Evolutionary conservation across 2,113 vertebrate species (phyloP).

Genomic region (Carassius gibelio): DNA sequence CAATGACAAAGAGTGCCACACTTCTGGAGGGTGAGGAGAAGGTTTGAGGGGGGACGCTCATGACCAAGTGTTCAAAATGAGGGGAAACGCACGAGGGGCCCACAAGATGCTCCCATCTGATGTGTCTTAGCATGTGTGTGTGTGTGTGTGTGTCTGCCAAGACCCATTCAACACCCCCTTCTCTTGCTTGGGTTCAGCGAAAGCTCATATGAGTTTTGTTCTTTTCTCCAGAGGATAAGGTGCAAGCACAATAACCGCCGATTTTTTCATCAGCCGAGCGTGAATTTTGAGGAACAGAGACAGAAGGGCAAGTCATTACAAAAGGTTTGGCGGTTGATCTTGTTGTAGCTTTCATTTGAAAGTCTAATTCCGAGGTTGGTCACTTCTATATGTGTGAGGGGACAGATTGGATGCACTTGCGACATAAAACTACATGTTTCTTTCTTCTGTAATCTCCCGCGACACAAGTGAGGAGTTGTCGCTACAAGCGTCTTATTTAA

Average conservation of each 20-base stretch:
- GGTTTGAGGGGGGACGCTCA: conserved; percentile 53
- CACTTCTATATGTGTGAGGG: conserved; percentile 47
- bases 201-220: conserved; percentile 58
- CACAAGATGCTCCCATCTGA: conserved; percentile 69
- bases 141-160: conserved; percentile 27
- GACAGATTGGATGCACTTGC: conserved; percentile 50
- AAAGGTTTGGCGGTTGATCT: conserved; percentile 82
- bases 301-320: conserved; percentile 75
- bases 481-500: conserved; percentile 62
- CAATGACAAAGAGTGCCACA: conserved; percentile 98
- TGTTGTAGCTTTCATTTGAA: conserved; percentile 83
- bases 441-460: background rate
- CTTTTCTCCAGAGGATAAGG: conserved; percentile 71
- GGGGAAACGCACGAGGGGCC: conserved; percentile 29
- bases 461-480: conserved; percentile 19
- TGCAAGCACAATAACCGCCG: conserved; percentile 72
- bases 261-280: conserved; percentile 63
- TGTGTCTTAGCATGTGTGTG: conserved; percentile 46
- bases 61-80: conserved; percentile 72
- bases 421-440: conserved; percentile 45
- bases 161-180: conserved; percentile 35
- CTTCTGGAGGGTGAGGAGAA: conserved; percentile 87
- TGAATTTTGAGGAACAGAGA: conserved; percentile 70
- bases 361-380: conserved; percentile 74
- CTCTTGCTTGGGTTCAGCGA: conserved; percentile 12